Base-by-base conservation (phyloP, 2,113 vertebrate species). In the Podocnemis expansa region DNA sequence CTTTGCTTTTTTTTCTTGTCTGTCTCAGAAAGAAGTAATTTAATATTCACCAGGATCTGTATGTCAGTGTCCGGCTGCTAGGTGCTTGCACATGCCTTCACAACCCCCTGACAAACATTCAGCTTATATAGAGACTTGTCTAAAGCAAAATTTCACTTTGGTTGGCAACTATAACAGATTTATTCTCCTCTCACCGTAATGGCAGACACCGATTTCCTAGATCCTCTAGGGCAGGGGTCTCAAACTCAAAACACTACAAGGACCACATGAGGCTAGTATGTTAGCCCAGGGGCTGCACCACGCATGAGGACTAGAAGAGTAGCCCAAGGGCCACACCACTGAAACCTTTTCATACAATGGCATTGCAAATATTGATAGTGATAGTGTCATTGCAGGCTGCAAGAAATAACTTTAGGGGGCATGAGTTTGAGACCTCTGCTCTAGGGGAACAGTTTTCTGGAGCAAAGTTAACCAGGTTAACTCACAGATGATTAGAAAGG, bases 41-140 rank as follows among this genome's bases (percentile, higher is more conserved):
- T 45, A 84, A 25, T 76, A 45, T 54, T 90, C 1, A 82, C 78
- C 63, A 80, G 31, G 55, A 75, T 56, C 1, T 51, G 88, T 27
- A 25, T 89, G 13, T 41, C 89, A 75, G 78, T 56, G 38, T 10
- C 29, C 91, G 88, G 38, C 56, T 52, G 34, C 84, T 38, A 87
- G 0, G 67, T 16, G 22, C 85, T 91, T 34, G 55, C 1, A 22
- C 1, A 25, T 49, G 4, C 0, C 0, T 16, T 54, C 6, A 5
- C 2, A 27, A 21, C 87, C 75, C 63, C 24, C 41, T 76, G 27
- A 76, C 9, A 76, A 45, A 25, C 25, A 45, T 11, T 76, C 6
- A 43, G 41, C 5, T 27, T 45, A 49, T 89, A 56, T 60, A 84
- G 22, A 34, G 31, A 93, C 45, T 25, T 86, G n/a, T 41, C 89